Evolutionary conservation across 2,113 vertebrate genomes (phyloP).

Genomic region (Rynchops niger): DNA sequence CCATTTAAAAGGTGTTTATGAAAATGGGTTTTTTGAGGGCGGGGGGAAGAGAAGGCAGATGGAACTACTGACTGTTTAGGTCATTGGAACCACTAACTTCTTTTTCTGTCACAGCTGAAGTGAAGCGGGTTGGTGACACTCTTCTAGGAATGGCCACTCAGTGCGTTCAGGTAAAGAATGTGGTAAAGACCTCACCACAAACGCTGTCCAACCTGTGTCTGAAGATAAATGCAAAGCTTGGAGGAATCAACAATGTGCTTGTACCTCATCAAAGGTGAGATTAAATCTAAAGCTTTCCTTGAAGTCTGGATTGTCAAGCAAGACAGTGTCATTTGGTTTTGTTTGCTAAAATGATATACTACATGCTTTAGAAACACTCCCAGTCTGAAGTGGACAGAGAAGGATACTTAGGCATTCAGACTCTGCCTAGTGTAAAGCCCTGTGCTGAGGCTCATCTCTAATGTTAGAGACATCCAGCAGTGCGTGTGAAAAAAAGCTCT

Average conservation of each 20-base stretch:
- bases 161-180: constrained; percentile 98
- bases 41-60: not conserved
- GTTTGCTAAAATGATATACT: not conserved
- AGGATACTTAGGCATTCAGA: not conserved
- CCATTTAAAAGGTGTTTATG: not conserved
- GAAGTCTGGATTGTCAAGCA: not conserved
- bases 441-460: not conserved
- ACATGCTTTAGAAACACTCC: not conserved
- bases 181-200: constrained; percentile 97
- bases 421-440: not conserved
- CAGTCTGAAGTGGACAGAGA: not conserved
- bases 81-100: not conserved
- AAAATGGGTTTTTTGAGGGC: not conserved
- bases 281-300: not conserved
- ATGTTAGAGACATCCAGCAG: not conserved
- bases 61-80: not conserved
- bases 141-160: constrained; percentile 98
- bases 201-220: constrained; percentile 97
- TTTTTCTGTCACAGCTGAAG: constrained; percentile 83
- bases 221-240: constrained; percentile 98
- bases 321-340: not conserved
- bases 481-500: not conserved
- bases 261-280: constrained; percentile 96
- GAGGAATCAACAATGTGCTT: constrained; percentile 98
- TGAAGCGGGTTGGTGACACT: constrained; percentile 96